Evolutionary conservation across 2,888 invertebrate species (phyloP).

Genomic region (Ormyrus nitidulus): DNA sequence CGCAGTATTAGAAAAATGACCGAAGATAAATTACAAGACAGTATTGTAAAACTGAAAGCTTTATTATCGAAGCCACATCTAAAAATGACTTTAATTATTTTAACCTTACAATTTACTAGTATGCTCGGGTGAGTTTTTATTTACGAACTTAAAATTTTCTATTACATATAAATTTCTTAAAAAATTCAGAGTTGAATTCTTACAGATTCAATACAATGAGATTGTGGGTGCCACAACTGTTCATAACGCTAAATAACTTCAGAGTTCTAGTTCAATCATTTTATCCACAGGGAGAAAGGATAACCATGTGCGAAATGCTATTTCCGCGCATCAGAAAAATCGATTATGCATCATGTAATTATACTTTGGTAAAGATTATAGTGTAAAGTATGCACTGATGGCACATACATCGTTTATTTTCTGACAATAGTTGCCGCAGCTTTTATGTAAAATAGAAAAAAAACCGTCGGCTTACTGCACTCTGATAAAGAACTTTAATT

Average conservation of each 20-base stretch:
- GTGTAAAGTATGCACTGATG: not conserved
- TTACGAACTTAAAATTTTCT: not conserved
- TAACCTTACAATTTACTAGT: conserved; percentile 81
- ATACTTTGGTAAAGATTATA: conserved; percentile 38
- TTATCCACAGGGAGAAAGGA: conserved; percentile 63
- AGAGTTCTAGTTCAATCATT: conserved; percentile 64
- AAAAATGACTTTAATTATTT: conserved; percentile 80
- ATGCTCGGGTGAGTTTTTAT: conserved; percentile 79
- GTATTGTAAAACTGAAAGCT: conserved; percentile 19
- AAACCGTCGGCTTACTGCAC: not conserved
- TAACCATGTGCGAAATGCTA: conserved; percentile 76
- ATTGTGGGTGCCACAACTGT: conserved; percentile 79
- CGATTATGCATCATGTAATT: conserved; percentile 37
- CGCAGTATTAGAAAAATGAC: conserved; percentile 24
- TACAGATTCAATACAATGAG: conserved; percentile 78
- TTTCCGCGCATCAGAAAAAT: conserved; percentile 52
- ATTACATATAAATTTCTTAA: not conserved
- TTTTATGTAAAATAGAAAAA: not conserved
- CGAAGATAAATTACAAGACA: conserved; percentile 32
- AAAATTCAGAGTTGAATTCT: conserved; percentile 40
- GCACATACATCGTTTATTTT: not conserved
- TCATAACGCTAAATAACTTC: conserved; percentile 78
- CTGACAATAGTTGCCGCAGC: too few relatives aligned
- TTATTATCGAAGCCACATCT: conserved; percentile 76
- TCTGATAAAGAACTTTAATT: conserved; percentile 29